Evolutionary conservation across 1,140 invertebrate species (phyloP).

Genomic region (Platyscapa corneri): DNA sequence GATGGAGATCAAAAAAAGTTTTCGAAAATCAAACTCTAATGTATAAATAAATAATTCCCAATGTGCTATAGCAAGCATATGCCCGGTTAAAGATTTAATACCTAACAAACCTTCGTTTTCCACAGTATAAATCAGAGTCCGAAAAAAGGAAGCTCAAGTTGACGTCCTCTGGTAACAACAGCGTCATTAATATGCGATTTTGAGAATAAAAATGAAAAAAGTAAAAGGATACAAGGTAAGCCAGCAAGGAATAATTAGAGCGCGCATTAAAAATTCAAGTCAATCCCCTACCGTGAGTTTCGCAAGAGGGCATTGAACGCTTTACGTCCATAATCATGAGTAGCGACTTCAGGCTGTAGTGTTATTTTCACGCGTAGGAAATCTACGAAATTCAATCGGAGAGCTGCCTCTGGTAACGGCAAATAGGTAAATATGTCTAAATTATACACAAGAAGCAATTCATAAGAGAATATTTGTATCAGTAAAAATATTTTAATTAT

Average conservation of each 20-base stretch:
- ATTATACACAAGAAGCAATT: not conserved
- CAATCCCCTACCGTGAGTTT: not conserved
- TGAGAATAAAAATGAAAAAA: slow-evolving; percentile 11
- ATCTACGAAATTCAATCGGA: not conserved
- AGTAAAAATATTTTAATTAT: not conserved
- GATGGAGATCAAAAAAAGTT: not conserved
- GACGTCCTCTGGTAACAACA: not conserved
- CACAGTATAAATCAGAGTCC: not conserved
- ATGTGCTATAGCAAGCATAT: not conserved
- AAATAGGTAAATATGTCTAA: not conserved
- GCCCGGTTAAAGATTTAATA: slow-evolving; percentile 10
- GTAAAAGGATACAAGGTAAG: not conserved
- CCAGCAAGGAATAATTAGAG: slow-evolving; percentile 35
- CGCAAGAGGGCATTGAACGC: not conserved
- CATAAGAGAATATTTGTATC: not conserved
- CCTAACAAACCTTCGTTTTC: not conserved
- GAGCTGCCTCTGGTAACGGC: not conserved
- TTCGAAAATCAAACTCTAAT: not conserved
- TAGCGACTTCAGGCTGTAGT: no score
- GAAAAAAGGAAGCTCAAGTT: not conserved
- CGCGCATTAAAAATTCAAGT: slow-evolving; percentile 27
- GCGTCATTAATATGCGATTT: slow-evolving; percentile 43
- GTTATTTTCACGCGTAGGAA: not conserved
- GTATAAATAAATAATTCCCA: not conserved
- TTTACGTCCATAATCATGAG: not conserved